A percentile compares a stretch with the other conserved stretches of the same genome.
These are phyloP conservation scores for Lophius piscatorius DNA, from an alignment of 2,113 vertebrate genomes.

Conservation along the genomic window DNA sequence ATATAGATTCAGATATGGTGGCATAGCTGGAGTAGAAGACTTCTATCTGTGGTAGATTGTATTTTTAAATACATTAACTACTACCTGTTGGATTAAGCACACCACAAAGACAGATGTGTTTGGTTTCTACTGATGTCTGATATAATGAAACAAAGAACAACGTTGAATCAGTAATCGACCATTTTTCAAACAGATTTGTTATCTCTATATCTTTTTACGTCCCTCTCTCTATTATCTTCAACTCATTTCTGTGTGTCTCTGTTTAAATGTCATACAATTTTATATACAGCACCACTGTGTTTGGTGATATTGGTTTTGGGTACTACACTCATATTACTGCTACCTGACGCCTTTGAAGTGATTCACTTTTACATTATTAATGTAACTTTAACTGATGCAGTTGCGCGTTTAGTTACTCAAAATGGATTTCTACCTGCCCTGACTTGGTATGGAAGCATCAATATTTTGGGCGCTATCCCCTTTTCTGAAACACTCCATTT, in stretches of 20 bases:
- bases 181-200: conserved; percentile 19
- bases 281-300: conserved; percentile 31
- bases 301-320: conserved; percentile 21
- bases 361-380: too few species aligned
- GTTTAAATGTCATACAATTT: conserved; percentile 3
- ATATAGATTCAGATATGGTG: conserved; percentile 44
- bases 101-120: conserved; percentile 33
- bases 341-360: conserved; percentile 16
- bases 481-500: conserved; percentile 55
- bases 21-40: conserved; percentile 35
- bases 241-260: background rate
- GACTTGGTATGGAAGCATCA: conserved; percentile 28
- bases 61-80: conserved; percentile 40
- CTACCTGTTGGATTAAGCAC: conserved; percentile 54
- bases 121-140: conserved; percentile 26
- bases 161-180: conserved; percentile 22
- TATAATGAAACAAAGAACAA: conserved; percentile 14
- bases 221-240: conserved; percentile 2
- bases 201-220: conserved; percentile 32
- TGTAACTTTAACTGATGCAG: conserved; percentile 15
- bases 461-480: conserved; percentile 34
- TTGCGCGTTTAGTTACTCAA: conserved; percentile 32
- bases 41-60: conserved; percentile 31
- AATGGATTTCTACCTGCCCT: conserved; percentile 18
- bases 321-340: conserved; percentile 14